Conservation (phyloP, 1,140 invertebrate genomes). For the Drosophila setifemur region DNA sequence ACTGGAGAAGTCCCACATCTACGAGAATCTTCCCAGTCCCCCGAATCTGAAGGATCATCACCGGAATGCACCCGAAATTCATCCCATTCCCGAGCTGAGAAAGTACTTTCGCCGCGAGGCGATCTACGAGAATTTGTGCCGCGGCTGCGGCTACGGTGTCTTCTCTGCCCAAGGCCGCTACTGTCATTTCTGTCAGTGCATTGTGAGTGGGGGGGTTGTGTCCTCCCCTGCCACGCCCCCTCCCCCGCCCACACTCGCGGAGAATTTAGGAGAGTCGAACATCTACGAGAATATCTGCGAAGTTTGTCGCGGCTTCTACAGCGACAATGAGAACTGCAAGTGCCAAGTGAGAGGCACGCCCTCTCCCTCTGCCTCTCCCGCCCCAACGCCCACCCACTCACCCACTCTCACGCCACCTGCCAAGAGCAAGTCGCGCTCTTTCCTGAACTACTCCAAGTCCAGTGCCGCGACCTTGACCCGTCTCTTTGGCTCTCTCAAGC, state of each 20-base stretch:
- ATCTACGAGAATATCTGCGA: conserved; percentile 80
- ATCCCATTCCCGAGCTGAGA: conserved; percentile 43
- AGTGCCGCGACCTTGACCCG: conserved; percentile 63
- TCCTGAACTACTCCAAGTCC: conserved; percentile 56
- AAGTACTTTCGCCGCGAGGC: conserved; percentile 69
- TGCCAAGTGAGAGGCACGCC: conserved; percentile 13
- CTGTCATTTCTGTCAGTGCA: conserved; percentile 75
- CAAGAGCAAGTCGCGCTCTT: conserved; percentile 52
- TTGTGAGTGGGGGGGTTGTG: conserved; percentile 60
- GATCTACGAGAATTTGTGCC: conserved; percentile 79
- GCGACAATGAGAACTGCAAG: conserved; percentile 52
- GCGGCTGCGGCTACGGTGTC: conserved; percentile 76
- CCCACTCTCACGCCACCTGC: neutral
- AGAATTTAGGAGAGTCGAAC: conserved; percentile 28
- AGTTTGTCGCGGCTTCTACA: conserved; percentile 60
- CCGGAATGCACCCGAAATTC: neutral
- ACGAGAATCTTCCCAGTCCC: conserved; percentile 57
- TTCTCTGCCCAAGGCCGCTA: conserved; percentile 72
- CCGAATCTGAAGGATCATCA: neutral
- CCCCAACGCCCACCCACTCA: neutral
- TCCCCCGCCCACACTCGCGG: neutral
- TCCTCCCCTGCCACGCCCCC: neutral
- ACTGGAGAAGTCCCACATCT: conserved; percentile 52
- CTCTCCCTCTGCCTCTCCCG: neutral
- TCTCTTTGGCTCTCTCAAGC: conserved; percentile 68